Percentiles rank a stretch among this genome's conserved stretches.
phyloP scores from a whole-genome alignment of 2,113 vertebrate species.

The Platichthys flesus region DNA sequence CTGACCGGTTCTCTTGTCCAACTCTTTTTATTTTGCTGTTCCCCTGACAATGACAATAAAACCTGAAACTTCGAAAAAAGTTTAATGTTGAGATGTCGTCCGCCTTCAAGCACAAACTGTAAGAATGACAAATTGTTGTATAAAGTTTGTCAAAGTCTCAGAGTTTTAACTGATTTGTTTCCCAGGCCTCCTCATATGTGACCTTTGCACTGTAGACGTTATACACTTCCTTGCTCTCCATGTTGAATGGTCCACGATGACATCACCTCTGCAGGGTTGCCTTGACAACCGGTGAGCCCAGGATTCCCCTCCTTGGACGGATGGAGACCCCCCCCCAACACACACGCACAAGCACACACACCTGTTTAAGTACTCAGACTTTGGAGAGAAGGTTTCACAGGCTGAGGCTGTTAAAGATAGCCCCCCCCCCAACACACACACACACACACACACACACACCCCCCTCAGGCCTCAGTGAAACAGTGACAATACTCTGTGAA shows the following conservation, averaged over 20 bases:
- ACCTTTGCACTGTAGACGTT: slow-evolving; percentile 11
- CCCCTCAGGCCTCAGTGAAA: too few relatives aligned
- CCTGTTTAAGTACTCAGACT: slow-evolving; percentile 43
- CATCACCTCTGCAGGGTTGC: slow-evolving; percentile 47
- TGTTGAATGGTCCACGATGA: slow-evolving; percentile 57
- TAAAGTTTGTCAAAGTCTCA: not conserved
- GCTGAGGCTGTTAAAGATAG: too few relatives aligned
- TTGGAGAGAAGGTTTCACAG: not conserved
- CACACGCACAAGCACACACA: slow-evolving; percentile 36
- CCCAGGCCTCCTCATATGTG: slow-evolving; percentile 22
- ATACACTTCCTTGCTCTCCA: slow-evolving; percentile 8
- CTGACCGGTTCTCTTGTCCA: too few relatives aligned
- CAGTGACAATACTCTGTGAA: too few relatives aligned
- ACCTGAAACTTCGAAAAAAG: too few relatives aligned
- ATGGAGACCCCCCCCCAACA: not conserved
- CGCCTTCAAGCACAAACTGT: not conserved
- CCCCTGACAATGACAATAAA: too few relatives aligned
- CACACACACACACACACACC: not conserved
- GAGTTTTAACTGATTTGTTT: slow-evolving; percentile 33
- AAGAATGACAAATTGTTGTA: not conserved
- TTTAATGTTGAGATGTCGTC: not conserved
- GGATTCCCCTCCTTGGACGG: slow-evolving; percentile 22
- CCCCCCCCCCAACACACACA: not conserved
- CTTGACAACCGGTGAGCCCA: slow-evolving; percentile 36
- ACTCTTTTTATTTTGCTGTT: too few relatives aligned